Conservation (phyloP, 2,113 vertebrate genomes). For the Oryzias melastigma region DNA sequence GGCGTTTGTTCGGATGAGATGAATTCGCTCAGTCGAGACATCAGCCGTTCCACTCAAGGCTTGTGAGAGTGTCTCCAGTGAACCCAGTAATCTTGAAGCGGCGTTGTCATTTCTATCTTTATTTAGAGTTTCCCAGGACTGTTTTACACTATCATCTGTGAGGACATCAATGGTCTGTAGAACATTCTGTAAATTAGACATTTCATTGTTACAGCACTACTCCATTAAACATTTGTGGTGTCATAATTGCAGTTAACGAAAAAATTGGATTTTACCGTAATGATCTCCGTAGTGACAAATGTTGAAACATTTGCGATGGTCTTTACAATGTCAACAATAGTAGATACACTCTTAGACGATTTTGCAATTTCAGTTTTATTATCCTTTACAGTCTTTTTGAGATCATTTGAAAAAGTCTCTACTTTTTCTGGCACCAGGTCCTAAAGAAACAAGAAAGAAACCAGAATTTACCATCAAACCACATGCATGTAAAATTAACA, state of each 20-base stretch:
- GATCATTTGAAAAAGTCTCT: slow-evolving; percentile 5
- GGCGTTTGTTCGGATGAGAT: slow-evolving; percentile 42
- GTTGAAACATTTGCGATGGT: slow-evolving; percentile 37
- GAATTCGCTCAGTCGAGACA: slow-evolving; percentile 31
- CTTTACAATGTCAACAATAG: slow-evolving; percentile 54
- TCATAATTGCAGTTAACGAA: neutral
- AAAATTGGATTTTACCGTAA: slow-evolving; percentile 34
- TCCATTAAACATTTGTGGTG: neutral
- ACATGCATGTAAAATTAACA: neutral
- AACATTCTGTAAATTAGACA: slow-evolving; percentile 61
- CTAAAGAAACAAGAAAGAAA: slow-evolving; percentile 27
- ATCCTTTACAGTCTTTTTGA: slow-evolving; percentile 3
- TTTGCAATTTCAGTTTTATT: neutral
- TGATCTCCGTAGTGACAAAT: slow-evolving; percentile 7
- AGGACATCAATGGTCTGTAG: slow-evolving; percentile 63
- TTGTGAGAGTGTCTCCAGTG: slow-evolving; percentile 73
- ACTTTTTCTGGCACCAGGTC: slow-evolving; percentile 23
- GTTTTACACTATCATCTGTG: slow-evolving; percentile 21
- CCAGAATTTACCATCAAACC: neutral
- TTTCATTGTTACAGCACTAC: neutral
- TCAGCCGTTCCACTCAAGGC: slow-evolving; percentile 19
- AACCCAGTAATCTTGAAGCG: slow-evolving; percentile 73
- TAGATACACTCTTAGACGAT: slow-evolving; percentile 51
- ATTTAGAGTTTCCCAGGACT: slow-evolving; percentile 59
- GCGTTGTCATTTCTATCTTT: slow-evolving; percentile 36